phyloP scores from a whole-genome alignment of 2,888 invertebrate genomes.

The Melanophora roralis region DNA sequence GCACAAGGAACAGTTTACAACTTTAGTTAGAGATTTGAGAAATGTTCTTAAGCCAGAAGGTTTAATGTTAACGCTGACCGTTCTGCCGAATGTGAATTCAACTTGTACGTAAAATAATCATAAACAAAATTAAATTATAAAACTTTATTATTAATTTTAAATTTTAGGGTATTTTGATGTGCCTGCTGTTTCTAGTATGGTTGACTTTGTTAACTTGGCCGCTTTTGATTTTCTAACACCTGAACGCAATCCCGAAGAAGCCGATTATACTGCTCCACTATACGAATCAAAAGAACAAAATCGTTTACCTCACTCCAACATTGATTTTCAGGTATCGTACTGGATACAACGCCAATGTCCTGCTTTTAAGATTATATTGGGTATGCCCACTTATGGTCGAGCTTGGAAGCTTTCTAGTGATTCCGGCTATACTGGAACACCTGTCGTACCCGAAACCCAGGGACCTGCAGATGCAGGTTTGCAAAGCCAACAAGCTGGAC shows the following conservation, averaged over 20 bases:
- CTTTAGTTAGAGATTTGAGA: slow-evolving; percentile 85
- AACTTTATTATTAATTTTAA: background rate
- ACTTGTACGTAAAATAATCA: slow-evolving; percentile 79
- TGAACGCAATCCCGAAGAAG: slow-evolving; percentile 86
- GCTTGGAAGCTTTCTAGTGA: slow-evolving; percentile 88
- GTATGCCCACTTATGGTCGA: slow-evolving; percentile 84
- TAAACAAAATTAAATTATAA: background rate
- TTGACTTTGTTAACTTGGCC: slow-evolving; percentile 88
- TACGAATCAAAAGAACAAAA: slow-evolving; percentile 84
- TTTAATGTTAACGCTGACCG: slow-evolving; percentile 82
- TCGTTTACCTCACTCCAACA: slow-evolving; percentile 80
- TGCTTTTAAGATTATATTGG: slow-evolving; percentile 83
- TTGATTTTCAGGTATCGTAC: slow-evolving; percentile 82
- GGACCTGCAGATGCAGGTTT: slow-evolving; percentile 85
- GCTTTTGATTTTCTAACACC: slow-evolving; percentile 89
- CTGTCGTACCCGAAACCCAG: slow-evolving; percentile 82
- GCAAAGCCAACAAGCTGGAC: slow-evolving; percentile 83
- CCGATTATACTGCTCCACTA: slow-evolving; percentile 85
- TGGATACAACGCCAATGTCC: slow-evolving; percentile 81
- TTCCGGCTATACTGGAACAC: slow-evolving; percentile 86
- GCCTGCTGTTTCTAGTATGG: slow-evolving; percentile 83
- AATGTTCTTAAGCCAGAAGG: slow-evolving; percentile 83
- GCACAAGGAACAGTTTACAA: slow-evolving; percentile 88
- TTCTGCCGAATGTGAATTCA: slow-evolving; percentile 88
- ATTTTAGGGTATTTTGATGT: slow-evolving; percentile 86